These are phyloP conservation scores for Hylyphantes graminicola DNA, from an alignment of 1,140 invertebrate genomes.

Conservation along the genomic window DNA sequence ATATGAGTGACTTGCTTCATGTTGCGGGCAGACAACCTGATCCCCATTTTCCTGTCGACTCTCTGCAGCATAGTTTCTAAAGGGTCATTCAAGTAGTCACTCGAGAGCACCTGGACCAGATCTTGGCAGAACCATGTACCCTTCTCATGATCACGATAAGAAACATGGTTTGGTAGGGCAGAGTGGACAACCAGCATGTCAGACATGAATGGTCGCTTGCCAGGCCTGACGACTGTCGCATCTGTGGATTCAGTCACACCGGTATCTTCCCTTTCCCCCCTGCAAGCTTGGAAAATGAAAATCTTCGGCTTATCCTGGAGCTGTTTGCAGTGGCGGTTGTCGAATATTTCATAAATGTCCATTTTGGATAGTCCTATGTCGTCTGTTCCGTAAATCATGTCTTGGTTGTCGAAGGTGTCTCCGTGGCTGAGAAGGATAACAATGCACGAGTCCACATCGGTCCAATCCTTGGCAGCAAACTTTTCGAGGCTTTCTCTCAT, in stretches of 20 bases:
- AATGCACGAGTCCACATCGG: slow-evolving; percentile 1
- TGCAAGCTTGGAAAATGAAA: slow-evolving; percentile 34
- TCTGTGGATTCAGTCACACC: slow-evolving; percentile 10
- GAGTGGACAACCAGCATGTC: slow-evolving; percentile 27
- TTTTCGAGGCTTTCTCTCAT: slow-evolving; percentile 7
- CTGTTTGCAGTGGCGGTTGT: slow-evolving; percentile 1
- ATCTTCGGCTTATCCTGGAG: slow-evolving; percentile 26
- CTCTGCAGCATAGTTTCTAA: slow-evolving; percentile 36
- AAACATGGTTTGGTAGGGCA: slow-evolving; percentile 12
- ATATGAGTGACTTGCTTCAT: slow-evolving; percentile 41
- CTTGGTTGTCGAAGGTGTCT: not conserved
- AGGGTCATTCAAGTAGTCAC: not conserved
- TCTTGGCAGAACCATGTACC: slow-evolving; percentile 43
- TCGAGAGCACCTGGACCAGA: slow-evolving; percentile 8
- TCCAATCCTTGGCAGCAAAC: not conserved
- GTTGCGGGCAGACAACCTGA: not conserved
- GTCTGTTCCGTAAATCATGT: slow-evolving; percentile 22
- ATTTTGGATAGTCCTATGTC: not conserved
- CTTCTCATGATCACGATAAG: slow-evolving; percentile 2
- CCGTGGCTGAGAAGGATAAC: slow-evolving; percentile 33
- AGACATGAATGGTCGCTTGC: not conserved
- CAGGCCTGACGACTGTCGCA: not conserved
- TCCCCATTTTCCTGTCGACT: slow-evolving; percentile 11
- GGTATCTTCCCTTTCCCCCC: not conserved
- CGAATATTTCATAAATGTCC: slow-evolving; percentile 26